Conservation (phyloP, 2,797 vertebrate species). For the Pseudocheirus occidentalis region DNA sequence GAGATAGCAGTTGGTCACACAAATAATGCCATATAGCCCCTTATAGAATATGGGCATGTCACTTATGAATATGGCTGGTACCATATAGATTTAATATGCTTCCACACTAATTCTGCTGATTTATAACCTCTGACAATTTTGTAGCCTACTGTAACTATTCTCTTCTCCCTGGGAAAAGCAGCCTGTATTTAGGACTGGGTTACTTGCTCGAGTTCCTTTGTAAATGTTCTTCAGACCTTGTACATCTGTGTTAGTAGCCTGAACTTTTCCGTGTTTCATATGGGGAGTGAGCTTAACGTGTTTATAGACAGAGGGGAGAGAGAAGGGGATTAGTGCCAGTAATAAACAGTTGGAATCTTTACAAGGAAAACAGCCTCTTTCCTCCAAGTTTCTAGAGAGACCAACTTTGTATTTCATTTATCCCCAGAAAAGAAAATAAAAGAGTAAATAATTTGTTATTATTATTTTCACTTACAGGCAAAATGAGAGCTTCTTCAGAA, state of each 20-base stretch:
- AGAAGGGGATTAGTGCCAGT: rapidly evolving
- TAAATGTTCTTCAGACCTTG: not conserved
- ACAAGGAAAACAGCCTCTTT: not conserved
- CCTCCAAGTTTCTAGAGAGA: not conserved
- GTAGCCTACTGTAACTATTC: conserved; percentile 56
- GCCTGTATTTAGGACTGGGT: not conserved
- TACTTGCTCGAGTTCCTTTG: not conserved
- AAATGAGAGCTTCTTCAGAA: not conserved
- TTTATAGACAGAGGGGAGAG: not conserved
- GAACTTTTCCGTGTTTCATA: not conserved
- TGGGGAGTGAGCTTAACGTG: not conserved
- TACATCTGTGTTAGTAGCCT: not conserved
- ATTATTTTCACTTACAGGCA: not conserved
- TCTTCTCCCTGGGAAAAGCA: conserved; percentile 11
- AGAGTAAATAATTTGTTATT: not conserved
- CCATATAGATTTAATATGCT: conserved; percentile 56
- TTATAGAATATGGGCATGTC: conserved; percentile 28
- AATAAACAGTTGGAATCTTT: not conserved
- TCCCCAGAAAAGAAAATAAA: not conserved
- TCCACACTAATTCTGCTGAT: conserved; percentile 58
- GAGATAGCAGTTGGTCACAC: conserved; percentile 7
- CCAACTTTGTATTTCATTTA: not conserved
- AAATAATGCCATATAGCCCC: not conserved
- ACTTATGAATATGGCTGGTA: conserved; percentile 26
- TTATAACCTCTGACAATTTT: conserved; percentile 66